Conservation (phyloP, 2,113 vertebrate genomes). For the Albula glossodonta region DNA sequence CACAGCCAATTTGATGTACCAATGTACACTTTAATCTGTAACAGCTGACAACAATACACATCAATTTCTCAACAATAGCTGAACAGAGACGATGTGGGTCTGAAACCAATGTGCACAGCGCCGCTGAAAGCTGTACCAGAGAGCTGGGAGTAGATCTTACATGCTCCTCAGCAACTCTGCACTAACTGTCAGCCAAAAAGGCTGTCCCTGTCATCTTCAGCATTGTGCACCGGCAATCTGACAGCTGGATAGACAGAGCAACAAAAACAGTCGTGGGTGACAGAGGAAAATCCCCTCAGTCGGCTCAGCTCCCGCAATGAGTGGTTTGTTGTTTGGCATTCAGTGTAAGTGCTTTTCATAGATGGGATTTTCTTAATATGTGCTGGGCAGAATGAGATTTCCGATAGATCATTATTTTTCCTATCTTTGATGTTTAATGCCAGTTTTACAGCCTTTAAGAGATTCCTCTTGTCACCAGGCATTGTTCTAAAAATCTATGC, state of each 20-base stretch:
- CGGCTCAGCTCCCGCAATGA: slow-evolving; percentile 23
- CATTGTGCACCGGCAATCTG: background rate
- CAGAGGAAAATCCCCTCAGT: slow-evolving; percentile 32
- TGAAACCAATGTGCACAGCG: background rate
- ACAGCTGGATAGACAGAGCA: slow-evolving; percentile 9
- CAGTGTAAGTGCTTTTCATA: slow-evolving; percentile 24
- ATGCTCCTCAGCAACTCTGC: background rate
- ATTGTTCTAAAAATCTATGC: background rate
- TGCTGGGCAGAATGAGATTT: slow-evolving; percentile 13
- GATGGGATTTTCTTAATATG: slow-evolving; percentile 29
- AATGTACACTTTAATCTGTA: background rate
- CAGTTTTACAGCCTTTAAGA: background rate
- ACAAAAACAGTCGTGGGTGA: slow-evolving; percentile 27
- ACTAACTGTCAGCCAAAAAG: slow-evolving; percentile 6
- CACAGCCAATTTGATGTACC: background rate
- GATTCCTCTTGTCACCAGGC: slow-evolving; percentile 10
- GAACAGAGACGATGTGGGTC: background rate
- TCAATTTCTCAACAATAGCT: background rate
- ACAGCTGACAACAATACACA: background rate
- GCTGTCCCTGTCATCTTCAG: background rate
- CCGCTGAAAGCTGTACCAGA: background rate
- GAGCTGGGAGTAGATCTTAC: background rate
- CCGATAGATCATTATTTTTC: background rate
- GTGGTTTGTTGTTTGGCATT: slow-evolving; percentile 19
- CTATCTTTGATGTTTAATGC: slow-evolving; percentile 19